These are phyloP conservation scores for Calvadosia cruxmelitensis DNA, from an alignment of 30 jellyfish, hydroid and myxozoan species.

Conservation along the genomic window DNA sequence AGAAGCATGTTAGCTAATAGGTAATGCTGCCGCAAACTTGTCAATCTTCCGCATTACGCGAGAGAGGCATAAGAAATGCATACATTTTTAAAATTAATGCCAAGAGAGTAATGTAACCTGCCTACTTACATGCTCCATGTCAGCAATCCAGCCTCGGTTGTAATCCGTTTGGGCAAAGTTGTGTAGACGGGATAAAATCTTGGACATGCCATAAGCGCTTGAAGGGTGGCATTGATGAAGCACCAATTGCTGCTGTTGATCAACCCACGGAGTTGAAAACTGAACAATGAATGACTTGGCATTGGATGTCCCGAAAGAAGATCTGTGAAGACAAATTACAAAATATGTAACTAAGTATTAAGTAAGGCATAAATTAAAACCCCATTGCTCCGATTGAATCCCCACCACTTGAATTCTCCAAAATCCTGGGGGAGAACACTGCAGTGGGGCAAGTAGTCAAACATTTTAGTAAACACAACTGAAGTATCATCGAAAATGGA, in stretches of 20 bases:
- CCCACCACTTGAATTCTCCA: background rate
- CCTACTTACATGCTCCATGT: constrained; percentile 90
- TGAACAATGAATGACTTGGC: constrained; percentile 7
- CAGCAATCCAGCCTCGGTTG: constrained; percentile 40
- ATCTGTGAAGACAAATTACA: background rate
- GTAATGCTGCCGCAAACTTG: too few relatives aligned
- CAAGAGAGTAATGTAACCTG: too few relatives aligned
- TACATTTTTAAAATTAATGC: too few relatives aligned
- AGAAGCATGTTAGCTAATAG: too few relatives aligned
- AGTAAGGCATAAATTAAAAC: background rate
- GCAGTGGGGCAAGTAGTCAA: too few relatives aligned
- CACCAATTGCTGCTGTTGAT: constrained; percentile 94
- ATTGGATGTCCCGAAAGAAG: constrained; percentile 22
- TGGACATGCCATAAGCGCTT: constrained; percentile 70
- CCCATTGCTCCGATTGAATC: background rate
- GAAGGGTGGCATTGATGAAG: constrained; percentile 90
- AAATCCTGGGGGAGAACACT: too few relatives aligned
- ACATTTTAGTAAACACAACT: too few relatives aligned
- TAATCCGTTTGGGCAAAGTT: constrained; percentile 33
- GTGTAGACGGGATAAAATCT: constrained; percentile 55
- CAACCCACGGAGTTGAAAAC: constrained; percentile 78
- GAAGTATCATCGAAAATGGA: too few relatives aligned
- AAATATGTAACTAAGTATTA: background rate
- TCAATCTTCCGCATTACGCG: too few relatives aligned
- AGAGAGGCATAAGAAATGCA: too few relatives aligned